These are phyloP conservation scores for Heteromurus nitidus DNA, from an alignment of 2,888 invertebrate species.

Conservation along the genomic window DNA sequence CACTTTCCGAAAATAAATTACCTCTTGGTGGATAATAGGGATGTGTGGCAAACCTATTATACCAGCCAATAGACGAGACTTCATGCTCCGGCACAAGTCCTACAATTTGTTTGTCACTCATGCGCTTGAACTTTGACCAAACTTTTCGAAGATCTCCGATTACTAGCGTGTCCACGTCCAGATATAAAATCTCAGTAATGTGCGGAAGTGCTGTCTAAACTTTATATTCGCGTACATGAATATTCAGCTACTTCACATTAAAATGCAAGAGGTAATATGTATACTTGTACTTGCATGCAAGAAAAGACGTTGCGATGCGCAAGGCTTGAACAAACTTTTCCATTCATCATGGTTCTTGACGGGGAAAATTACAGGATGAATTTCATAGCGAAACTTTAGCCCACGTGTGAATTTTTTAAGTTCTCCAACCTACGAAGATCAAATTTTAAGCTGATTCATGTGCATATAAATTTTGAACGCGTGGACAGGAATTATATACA, in stretches of 20 bases:
- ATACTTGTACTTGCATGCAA: constrained; percentile 83
- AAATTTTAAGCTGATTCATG: too few relatives aligned
- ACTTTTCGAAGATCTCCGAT: constrained; percentile 87
- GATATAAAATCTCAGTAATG: constrained; percentile 90
- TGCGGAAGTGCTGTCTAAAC: constrained; percentile 84
- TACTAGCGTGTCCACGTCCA: constrained; percentile 94
- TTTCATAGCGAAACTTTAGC: constrained; percentile 80
- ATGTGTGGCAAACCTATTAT: constrained; percentile 95
- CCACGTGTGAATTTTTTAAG: constrained; percentile 4
- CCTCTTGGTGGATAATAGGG: constrained; percentile 92
- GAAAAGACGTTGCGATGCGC: constrained; percentile 94
- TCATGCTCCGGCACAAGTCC: constrained; percentile 93
- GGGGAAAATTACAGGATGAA: constrained; percentile 88
- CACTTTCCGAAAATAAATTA: constrained; percentile 74
- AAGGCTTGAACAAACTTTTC: constrained; percentile 93
- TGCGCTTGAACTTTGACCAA: constrained; percentile 87
- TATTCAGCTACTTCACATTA: background rate
- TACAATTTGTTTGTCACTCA: constrained; percentile 91
- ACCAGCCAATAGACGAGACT: constrained; percentile 95
- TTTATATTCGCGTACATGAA: background rate
- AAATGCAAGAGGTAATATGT: background rate
- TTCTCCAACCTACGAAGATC: constrained; percentile 29
- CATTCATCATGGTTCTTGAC: constrained; percentile 84
- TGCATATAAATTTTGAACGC: background rate
- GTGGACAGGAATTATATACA: background rate